Evolutionary conservation across 1,140 invertebrate species (phyloP).

Genomic region (Papilio polyxenes): DNA sequence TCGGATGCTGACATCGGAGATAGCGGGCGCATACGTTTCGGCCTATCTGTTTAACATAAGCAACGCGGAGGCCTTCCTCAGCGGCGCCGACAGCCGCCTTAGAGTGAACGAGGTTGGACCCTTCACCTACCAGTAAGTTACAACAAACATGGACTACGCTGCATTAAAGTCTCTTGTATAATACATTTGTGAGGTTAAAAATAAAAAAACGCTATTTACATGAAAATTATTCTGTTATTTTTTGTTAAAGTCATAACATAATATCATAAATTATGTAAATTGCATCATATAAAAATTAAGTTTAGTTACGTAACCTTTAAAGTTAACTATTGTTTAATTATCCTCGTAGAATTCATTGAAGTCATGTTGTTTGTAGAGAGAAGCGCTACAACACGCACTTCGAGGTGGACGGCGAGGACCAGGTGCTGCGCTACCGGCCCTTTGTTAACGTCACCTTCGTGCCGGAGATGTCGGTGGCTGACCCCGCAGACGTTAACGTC

Average conservation of each 20-base stretch:
- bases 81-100: constrained; percentile 84
- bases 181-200: too few species aligned
- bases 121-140: constrained; percentile 90
- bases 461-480: constrained; percentile 85
- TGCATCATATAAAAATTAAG: too few species aligned
- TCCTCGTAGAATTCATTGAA: background rate
- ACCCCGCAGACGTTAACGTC: constrained; percentile 84
- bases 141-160: too few species aligned
- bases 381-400: constrained; percentile 84
- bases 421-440: constrained; percentile 89
- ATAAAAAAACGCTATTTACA: too few species aligned
- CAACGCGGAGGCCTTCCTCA: constrained; percentile 87
- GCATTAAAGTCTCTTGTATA: too few species aligned
- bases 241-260: too few species aligned
- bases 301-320: too few species aligned
- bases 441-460: constrained; percentile 84
- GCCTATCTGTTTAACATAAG: constrained; percentile 93
- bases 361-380: constrained; percentile 81
- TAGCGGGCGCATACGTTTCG: constrained; percentile 83
- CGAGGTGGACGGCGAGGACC: constrained; percentile 86
- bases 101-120: constrained; percentile 90
- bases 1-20: constrained; percentile 47
- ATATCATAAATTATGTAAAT: too few species aligned
- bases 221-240: too few species aligned
- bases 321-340: too few species aligned